Evolutionary conservation across 1,140 invertebrate genomes (phyloP), one percentile per base, ranked within the genome.

Genomic region (Atta cephalotes): DNA sequence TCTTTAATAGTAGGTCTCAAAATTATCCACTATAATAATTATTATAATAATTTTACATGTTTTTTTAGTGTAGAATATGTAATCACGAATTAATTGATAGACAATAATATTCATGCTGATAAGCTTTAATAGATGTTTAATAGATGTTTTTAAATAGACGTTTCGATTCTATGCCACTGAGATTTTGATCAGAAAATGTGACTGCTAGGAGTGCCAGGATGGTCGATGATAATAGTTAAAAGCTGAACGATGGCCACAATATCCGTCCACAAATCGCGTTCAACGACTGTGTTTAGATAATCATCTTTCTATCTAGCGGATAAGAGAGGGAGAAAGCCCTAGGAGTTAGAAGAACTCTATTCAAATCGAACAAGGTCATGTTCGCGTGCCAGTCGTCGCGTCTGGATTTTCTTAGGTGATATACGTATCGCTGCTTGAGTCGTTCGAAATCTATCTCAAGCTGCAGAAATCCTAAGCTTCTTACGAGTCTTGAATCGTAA

Each of bases 261-360:
- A 84, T 84, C 80, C 80, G 80, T 84, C 70, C 56, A 74, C 80
- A 74, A 76, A 74, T 84, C 39, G 70, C 70, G 80, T 84, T 84
- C 70, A 76, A 84, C 56, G 80, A 76, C 68, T 76, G 56, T 84
- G 56, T 76, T 62, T 62, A 76, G 80, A 84, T 84, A 49, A 35
- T 51, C 28, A 84, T 84, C 80, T 51, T 51, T 82, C 80, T 74
- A 82, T 82, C 80, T 63, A 49, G 25, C 28, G 14, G 68, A 51
- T 84, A 63, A 76, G 56, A 35, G 25, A 21, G 31, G 31, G 53
- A n/a, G 53, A 56, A 45, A 45, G 39, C 12, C 16, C 21, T 56
- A 74, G 45, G 6, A 70, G 12, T 18, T 76, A 56, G 53, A 14
- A 45, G 66, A 70, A n/a, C 21, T 70, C 21, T 45, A 49, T 79